These are phyloP conservation scores for Pachyrhynchus sulphureomaculatus DNA, from an alignment of 1,140 invertebrate species.

Conservation along the genomic window DNA sequence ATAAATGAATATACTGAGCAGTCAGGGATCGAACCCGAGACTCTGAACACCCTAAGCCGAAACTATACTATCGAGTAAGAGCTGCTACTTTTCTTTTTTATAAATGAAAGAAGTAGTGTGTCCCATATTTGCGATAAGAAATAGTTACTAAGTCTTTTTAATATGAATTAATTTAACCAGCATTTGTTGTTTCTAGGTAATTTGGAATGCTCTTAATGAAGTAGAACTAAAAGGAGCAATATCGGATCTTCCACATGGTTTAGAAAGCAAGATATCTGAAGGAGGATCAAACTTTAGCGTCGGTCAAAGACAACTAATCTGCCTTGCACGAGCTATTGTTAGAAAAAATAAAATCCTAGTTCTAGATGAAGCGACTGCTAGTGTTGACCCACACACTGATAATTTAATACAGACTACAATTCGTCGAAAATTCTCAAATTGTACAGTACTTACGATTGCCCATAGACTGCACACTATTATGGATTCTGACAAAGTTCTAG, in stretches of 20 bases:
- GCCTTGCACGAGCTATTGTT: no score
- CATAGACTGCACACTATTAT: no score
- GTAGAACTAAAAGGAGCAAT: conserved; percentile 66
- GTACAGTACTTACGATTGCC: conserved; percentile 79
- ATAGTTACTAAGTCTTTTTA: neutral
- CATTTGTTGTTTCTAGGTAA: conserved; percentile 49
- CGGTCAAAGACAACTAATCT: no score
- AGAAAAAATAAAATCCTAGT: no score
- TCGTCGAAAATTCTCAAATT: conserved; percentile 57
- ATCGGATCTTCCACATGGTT: no score
- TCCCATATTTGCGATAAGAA: neutral
- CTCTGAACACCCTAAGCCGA: no score
- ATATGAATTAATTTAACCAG: neutral
- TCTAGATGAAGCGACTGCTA: conserved; percentile 69
- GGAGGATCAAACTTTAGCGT: no score
- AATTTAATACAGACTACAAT: conserved; percentile 63
- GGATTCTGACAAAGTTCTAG: conserved; percentile 60
- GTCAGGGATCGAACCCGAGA: no score
- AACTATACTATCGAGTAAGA: no score
- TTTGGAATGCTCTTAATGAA: conserved; percentile 81
- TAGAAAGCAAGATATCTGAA: conserved; percentile 59
- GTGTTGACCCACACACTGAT: conserved; percentile 63
- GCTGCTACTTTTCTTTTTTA: no score
- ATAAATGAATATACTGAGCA: no score
- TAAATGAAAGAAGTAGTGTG: no score